Base-by-base conservation (phyloP, 2,888 invertebrate genomes). In the Agriopis leucophaearia region DNA sequence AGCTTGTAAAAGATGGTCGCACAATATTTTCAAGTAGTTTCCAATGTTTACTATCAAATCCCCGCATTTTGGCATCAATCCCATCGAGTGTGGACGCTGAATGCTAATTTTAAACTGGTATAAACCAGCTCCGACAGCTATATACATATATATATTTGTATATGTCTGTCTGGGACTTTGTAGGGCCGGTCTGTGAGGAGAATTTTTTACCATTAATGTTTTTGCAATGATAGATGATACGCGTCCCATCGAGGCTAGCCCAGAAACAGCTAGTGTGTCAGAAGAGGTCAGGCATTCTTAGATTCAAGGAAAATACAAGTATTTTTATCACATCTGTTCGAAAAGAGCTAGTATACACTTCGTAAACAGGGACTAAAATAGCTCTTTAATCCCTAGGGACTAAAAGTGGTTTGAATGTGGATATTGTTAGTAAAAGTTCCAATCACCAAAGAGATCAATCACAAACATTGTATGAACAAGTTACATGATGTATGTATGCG, bases 101-200 rank as follows among this genome's bases (percentile, higher is more conserved):
- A 70, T 66, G 68, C 67, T 77, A 73, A 63, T 76, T 71, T 66
- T 70, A 48, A 77, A 78, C 78, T 74, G 67, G 80, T 76, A 54
- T 13, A 52, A 76, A 74, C 82, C 77, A 73, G 80, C 76, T 72
- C 38, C 12, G 52, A 60, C 18, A 51, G 6, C 12, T 47, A 27
- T 8, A 1, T 51, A 47, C 40, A 40, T 52, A 12, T 12, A 16
- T 1, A n/a, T 50, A 36, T 55, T 16, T 16, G 18, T 48, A 40
- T 16, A 55, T 60, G 60, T 38, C 44, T 59, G 72, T 16, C 57
- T 54, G 48, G 40, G 15, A 15, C 15, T 70, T 1, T 10, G 54
- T 12, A 40, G 50, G 47, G 44, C 45, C 40, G 36, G 8, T 52
- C 18, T 12, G 18, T 48, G 12, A 48, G 48, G 18, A n/a, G 45